phyloP scores from a whole-genome alignment of 2,888 invertebrate genomes.

The Lepetodrilus schrolli region DNA sequence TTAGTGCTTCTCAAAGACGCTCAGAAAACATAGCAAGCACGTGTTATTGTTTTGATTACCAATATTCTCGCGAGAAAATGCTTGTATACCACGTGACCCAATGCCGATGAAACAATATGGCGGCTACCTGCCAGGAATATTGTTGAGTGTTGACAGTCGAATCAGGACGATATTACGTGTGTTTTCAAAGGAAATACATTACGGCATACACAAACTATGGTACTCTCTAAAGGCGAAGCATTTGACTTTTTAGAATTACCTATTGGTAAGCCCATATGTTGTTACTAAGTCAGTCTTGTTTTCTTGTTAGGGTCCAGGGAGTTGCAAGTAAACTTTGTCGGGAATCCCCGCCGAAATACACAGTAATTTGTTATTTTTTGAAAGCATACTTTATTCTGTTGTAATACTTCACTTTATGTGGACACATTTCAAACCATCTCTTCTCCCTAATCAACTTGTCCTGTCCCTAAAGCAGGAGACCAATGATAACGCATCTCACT shows the following conservation, averaged over 20 bases:
- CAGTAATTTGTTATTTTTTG: too few relatives aligned
- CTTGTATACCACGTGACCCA: slow-evolving; percentile 37
- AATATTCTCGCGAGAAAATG: slow-evolving; percentile 15
- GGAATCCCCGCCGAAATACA: slow-evolving; percentile 26
- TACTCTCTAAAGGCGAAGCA: slow-evolving; percentile 62
- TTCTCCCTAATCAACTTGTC: too few relatives aligned
- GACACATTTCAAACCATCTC: too few relatives aligned
- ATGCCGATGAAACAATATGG: slow-evolving; percentile 38
- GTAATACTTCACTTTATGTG: too few relatives aligned
- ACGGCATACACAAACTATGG: slow-evolving; percentile 50
- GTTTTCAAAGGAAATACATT: slow-evolving; percentile 41
- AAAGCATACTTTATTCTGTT: too few relatives aligned
- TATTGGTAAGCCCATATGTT: slow-evolving; percentile 51
- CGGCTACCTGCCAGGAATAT: slow-evolving; percentile 30
- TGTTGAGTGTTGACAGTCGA: slow-evolving; percentile 33
- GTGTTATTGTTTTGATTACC: slow-evolving; percentile 15
- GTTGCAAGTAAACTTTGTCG: neutral
- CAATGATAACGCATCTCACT: too few relatives aligned
- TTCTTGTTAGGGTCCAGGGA: too few relatives aligned
- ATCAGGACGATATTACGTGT: slow-evolving; percentile 27
- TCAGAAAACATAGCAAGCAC: neutral
- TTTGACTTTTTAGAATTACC: slow-evolving; percentile 65
- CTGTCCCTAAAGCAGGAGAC: too few relatives aligned
- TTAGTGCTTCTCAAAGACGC: neutral
- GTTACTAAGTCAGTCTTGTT: neutral